Evolutionary conservation across 2,888 invertebrate species (phyloP).

Genomic region (Sphaerophoria taeniata): DNA sequence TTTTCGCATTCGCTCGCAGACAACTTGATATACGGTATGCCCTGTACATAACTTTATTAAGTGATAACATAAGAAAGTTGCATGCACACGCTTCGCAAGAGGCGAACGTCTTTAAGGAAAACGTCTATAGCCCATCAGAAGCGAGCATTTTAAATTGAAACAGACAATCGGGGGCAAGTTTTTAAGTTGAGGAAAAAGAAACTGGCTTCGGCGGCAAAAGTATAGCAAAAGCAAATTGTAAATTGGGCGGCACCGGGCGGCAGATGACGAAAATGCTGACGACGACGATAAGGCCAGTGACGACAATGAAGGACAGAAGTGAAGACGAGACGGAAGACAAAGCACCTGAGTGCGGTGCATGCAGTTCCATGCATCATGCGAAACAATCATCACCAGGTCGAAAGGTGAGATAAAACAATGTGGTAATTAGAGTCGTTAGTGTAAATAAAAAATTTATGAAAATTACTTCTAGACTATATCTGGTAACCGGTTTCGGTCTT

Average conservation of each 20-base stretch:
- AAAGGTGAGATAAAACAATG: constrained; percentile 74
- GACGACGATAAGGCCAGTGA: not conserved
- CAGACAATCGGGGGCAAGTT: constrained; percentile 62
- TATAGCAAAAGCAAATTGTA: constrained; percentile 61
- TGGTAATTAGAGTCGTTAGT: constrained; percentile 74
- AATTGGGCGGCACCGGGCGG: constrained; percentile 48
- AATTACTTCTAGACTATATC: constrained; percentile 62
- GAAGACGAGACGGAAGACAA: not conserved
- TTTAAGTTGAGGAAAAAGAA: constrained; percentile 10
- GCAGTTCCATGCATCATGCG: constrained; percentile 73
- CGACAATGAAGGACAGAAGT: constrained; percentile 9
- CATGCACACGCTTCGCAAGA: constrained; percentile 52
- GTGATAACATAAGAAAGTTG: constrained; percentile 69
- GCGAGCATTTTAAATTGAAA: constrained; percentile 51
- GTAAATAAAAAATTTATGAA: constrained; percentile 70
- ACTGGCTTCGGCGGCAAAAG: constrained; percentile 56
- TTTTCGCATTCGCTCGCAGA: constrained; percentile 28
- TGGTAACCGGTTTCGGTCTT: constrained; percentile 33
- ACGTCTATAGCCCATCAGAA: constrained; percentile 36
- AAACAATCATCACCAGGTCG: constrained; percentile 75
- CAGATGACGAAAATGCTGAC: constrained; percentile 2
- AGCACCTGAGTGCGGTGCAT: constrained; percentile 51
- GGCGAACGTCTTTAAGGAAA: constrained; percentile 3
- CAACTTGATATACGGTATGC: not conserved
- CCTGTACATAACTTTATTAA: constrained; percentile 63